These are phyloP conservation scores for Fregata magnificens DNA, from an alignment of 2,113 vertebrate species.

Conservation along the genomic window DNA sequence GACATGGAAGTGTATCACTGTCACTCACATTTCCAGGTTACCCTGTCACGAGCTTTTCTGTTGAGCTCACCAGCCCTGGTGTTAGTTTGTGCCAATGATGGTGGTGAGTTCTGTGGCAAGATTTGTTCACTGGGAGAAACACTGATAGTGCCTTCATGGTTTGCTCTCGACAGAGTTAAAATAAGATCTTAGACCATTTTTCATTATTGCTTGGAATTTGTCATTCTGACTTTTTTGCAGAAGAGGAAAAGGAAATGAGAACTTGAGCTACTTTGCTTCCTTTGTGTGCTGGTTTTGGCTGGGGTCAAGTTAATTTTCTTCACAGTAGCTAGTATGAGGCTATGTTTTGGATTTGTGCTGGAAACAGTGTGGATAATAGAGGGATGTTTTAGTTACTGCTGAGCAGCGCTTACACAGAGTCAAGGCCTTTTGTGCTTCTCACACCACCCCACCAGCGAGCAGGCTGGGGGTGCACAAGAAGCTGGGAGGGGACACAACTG, in stretches of 20 bases:
- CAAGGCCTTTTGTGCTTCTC: too few relatives aligned
- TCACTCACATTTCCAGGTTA: not conserved
- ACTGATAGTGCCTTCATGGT: not conserved
- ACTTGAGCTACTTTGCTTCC: constrained; percentile 46
- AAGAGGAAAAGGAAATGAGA: constrained; percentile 19
- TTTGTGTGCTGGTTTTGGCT: not conserved
- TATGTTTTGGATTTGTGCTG: too few relatives aligned
- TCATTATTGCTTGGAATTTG: not conserved
- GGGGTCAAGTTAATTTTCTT: too few relatives aligned
- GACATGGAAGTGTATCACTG: not conserved
- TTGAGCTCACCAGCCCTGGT: not conserved
- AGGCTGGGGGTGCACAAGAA: too few relatives aligned
- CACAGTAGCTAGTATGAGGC: too few relatives aligned
- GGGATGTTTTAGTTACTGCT: too few relatives aligned
- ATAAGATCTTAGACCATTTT: not conserved
- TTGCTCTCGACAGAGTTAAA: not conserved
- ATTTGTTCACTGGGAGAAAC: not conserved
- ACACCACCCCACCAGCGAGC: too few relatives aligned
- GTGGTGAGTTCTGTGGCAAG: not conserved
- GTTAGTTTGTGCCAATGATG: not conserved
- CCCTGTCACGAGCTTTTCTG: not conserved
- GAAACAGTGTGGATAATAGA: too few relatives aligned
- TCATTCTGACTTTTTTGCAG: not conserved
- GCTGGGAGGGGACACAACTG: too few relatives aligned
- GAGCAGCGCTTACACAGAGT: too few relatives aligned